These are phyloP conservation scores for Listronotus oregonensis DNA, from an alignment of 1,140 invertebrate species.

Conservation along the genomic window DNA sequence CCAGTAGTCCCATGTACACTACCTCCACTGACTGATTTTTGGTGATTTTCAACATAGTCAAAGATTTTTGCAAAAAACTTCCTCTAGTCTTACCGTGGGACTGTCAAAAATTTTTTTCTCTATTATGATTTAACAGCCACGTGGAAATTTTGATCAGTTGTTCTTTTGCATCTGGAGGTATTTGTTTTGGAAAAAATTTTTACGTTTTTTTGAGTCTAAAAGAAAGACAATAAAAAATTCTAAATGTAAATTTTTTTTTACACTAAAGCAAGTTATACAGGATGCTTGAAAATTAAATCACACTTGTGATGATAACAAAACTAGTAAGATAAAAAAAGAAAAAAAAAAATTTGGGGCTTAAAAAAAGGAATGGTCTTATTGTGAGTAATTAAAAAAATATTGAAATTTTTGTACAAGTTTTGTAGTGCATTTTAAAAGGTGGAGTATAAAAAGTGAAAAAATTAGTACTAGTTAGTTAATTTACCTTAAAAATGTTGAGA, in stretches of 20 bases:
- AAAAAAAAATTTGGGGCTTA: no score
- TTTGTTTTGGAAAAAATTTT: constrained; percentile 44
- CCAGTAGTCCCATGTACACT: constrained; percentile 57
- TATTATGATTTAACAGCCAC: constrained; percentile 82
- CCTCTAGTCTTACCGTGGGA: constrained; percentile 81
- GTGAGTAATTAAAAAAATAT: no score
- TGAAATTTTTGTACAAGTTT: no score
- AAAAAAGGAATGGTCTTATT: no score
- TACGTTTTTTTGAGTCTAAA: constrained; percentile 47
- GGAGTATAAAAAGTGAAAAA: no score
- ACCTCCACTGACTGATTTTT: constrained; percentile 74
- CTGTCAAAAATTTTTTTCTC: constrained; percentile 78
- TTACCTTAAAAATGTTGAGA: constrained; percentile 82
- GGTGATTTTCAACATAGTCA: constrained; percentile 80
- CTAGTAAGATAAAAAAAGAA: no score
- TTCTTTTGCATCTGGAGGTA: constrained; percentile 64
- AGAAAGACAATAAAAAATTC: constrained; percentile 16
- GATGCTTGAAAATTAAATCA: no score
- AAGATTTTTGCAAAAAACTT: constrained; percentile 73
- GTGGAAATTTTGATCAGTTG: constrained; percentile 79
- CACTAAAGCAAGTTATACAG: no score
- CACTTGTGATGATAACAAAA: no score
- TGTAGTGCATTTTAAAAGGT: no score
- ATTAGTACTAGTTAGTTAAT: not conserved
- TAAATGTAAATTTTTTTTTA: not conserved